Evolutionary conservation across 2,113 vertebrate species (phyloP).

Genomic region (Lepidothrix coronata): DNA sequence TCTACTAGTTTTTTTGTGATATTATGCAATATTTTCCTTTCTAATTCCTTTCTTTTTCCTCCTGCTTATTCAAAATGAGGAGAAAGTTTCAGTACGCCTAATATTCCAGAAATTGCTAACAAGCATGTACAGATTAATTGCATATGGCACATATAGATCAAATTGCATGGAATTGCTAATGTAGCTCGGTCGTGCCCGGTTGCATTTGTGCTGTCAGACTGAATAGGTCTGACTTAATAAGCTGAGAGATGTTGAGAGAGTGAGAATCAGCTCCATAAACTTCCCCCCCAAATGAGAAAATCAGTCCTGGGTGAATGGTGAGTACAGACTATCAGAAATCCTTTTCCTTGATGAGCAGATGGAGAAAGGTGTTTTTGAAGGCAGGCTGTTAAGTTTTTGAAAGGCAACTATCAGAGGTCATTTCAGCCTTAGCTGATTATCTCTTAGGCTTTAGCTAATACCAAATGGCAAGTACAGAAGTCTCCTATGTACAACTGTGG

Average conservation of each 20-base stretch:
- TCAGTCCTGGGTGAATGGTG: neutral
- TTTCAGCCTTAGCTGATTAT: slow-evolving; percentile 27
- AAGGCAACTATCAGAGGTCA: slow-evolving; percentile 38
- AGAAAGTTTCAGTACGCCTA: neutral
- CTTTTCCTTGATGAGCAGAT: slow-evolving; percentile 39
- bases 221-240: slow-evolving; percentile 12
- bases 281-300: slow-evolving; percentile 36
- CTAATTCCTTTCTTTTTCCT: neutral
- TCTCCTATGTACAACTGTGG: neutral
- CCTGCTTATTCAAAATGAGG: neutral
- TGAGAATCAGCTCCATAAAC: slow-evolving; percentile 12
- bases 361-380: slow-evolving; percentile 36
- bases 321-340: slow-evolving; percentile 40
- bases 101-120: neutral
- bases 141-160: neutral
- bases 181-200: neutral
- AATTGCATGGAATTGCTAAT: neutral
- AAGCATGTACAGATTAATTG: neutral
- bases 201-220: neutral
- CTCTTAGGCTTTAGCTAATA: neutral
- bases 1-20: neutral
- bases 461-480: neutral
- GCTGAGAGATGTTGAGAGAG: neutral
- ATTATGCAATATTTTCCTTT: neutral
- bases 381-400: slow-evolving; percentile 11